A percentile compares a stretch with the other conserved stretches of the same genome.
Evolutionary conservation across 1,140 invertebrate genomes (phyloP).

Genomic region (Octopus sinensis): DNA sequence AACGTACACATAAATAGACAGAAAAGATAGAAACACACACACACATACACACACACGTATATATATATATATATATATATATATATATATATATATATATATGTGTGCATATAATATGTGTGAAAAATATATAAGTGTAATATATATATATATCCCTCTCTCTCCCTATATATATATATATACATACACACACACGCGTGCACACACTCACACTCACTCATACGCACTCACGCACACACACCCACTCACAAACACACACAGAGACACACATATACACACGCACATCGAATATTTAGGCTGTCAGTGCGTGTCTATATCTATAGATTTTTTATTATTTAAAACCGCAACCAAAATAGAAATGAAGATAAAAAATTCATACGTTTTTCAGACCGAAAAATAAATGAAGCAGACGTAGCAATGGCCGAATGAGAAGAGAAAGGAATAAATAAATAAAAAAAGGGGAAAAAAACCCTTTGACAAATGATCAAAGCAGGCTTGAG

Average conservation of each 20-base stretch:
- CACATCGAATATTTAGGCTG: too few species aligned
- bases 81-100: neutral
- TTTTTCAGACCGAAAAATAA: too few species aligned
- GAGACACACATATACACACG: neutral
- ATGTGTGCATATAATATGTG: too few species aligned
- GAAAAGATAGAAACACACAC: neutral
- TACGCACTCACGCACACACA: neutral
- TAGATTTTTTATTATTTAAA: too few species aligned
- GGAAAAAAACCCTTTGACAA: too few species aligned
- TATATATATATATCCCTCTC: neutral
- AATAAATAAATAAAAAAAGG: too few species aligned
- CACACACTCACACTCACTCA: neutral
- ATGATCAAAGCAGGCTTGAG: too few species aligned
- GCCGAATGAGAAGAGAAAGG: too few species aligned
- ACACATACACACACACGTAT: neutral
- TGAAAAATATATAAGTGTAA: neutral
- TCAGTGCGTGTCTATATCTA: too few species aligned
- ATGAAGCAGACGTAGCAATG: too few species aligned
- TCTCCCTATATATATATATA: neutral
- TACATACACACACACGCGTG: neutral
- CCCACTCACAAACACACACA: neutral
- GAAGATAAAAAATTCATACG: too few species aligned
- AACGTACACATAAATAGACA: neutral
- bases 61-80: neutral
- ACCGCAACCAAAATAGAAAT: too few species aligned